Evolutionary conservation across 2,113 vertebrate genomes (phyloP).

Genomic region (Percina caprodes): DNA sequence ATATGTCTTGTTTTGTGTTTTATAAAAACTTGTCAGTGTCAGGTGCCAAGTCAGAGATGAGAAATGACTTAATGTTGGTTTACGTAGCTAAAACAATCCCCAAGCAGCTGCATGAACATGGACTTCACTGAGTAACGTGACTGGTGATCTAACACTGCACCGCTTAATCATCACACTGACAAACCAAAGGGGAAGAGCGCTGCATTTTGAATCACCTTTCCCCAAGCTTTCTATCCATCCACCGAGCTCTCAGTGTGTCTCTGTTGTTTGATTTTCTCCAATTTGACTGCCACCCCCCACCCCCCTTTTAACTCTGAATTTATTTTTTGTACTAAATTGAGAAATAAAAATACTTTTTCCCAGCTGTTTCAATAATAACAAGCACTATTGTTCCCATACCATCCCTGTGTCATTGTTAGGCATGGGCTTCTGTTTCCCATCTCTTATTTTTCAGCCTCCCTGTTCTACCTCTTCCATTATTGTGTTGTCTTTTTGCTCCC

Average conservation of each 20-base stretch:
- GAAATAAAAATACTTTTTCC: background rate
- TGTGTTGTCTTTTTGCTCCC: background rate
- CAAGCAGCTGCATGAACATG: conserved; percentile 7
- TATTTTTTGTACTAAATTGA: conserved; percentile 3
- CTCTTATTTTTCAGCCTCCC: background rate
- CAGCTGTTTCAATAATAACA: background rate
- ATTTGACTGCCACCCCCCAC: too few species aligned
- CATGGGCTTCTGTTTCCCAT: background rate
- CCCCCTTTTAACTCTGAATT: background rate
- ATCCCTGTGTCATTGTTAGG: background rate
- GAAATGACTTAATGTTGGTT: conserved; percentile 14
- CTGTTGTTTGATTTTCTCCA: conserved; percentile 4
- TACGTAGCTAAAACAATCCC: conserved; percentile 7
- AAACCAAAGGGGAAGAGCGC: background rate
- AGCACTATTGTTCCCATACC: background rate
- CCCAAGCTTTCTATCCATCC: background rate
- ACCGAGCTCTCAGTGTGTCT: background rate
- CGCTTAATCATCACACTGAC: conserved; percentile 27
- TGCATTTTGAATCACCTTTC: conserved; percentile 26
- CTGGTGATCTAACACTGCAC: conserved; percentile 17
- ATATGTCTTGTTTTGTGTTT: conserved; percentile 1
- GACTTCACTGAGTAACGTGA: conserved; percentile 9
- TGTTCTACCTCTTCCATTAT: conserved; percentile 34
- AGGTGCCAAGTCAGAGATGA: conserved; percentile 5
- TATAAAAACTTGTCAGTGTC: conserved; percentile 10